phyloP scores from a whole-genome alignment of 2,797 vertebrate genomes.

The Lepilemur ruficaudatus region DNA sequence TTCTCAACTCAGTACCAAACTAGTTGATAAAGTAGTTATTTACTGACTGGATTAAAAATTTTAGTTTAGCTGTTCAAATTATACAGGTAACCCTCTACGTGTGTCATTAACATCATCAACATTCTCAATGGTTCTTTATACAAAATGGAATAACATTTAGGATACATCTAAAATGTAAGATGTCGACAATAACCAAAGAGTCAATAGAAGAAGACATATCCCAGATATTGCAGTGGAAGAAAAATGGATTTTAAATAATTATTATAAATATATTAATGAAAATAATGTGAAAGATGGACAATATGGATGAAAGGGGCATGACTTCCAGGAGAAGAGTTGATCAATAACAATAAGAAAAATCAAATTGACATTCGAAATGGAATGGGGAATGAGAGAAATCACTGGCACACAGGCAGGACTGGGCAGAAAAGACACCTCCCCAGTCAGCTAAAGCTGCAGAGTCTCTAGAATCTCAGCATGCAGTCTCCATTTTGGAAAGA shows the following conservation, averaged over 20 bases:
- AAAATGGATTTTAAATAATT: neutral
- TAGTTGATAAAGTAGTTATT: neutral
- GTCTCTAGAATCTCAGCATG: neutral
- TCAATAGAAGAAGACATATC: neutral
- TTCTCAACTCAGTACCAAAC: neutral
- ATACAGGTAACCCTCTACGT: neutral
- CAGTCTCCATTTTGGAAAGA: neutral
- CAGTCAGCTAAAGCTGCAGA: neutral
- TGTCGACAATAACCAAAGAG: neutral
- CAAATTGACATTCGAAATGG: neutral
- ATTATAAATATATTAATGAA: neutral
- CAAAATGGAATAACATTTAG: neutral
- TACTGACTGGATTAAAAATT: neutral
- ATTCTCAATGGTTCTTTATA: neutral
- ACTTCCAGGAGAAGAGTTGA: neutral
- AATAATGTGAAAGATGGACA: neutral
- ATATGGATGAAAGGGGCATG: neutral
- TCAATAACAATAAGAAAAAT: neutral
- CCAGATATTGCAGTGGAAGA: neutral
- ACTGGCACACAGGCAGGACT: fast-evolving
- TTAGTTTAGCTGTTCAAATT: neutral
- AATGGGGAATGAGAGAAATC: neutral
- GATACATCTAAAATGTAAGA: neutral
- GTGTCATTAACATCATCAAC: neutral
- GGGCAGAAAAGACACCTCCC: neutral